Base-by-base conservation (phyloP, 2,113 vertebrate species). In the Malaclemys terrapin region DNA sequence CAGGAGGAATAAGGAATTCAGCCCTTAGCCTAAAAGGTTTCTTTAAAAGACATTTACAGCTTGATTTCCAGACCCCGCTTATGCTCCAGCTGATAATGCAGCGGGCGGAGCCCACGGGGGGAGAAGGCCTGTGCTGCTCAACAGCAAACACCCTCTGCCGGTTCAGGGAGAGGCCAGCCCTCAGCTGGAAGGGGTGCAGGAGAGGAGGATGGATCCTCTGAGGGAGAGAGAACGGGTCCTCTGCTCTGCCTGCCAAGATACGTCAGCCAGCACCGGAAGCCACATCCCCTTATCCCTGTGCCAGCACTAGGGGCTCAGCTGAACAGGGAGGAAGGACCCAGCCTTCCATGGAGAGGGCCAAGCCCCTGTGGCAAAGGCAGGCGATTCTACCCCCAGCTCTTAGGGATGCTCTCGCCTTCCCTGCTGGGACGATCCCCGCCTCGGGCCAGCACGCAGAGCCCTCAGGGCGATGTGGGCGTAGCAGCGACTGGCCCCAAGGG, bases 121-220 rank as follows among this genome's bases (percentile, higher is more conserved):
- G 59, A 54, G 53, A 54, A 50, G 81, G 89, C 92, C 95, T 90
- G 86, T 1, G 88, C 96, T 65, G 95, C 94, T 96, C 96, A 93
- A 85, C 96, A 96, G 97, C 94, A 29, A 9, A 20, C 49, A 89
- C 94, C 94, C 84, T 1, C 1, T 0, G 94, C 88, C 91, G 31
- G 59, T 19, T 22, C 47, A 80, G 20, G 42, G 82, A 84, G 65
- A 1, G 1, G 78, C 80, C 82, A 80, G 88, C 42, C 75, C 75
- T 78, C 75, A 6, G 38, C 20, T 27, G 22, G 22, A 76, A 35
- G 72, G 72, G 75, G 75, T 17, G 3, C 38, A 8, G 59, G 27
- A n/a, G 29, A 31, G 13, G 29, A 13, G 29, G 29, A 13, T 12
- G 25, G 12, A 14, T 31, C 59, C 29, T 27, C 38, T 6, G 3